Evolutionary conservation across 2,113 vertebrate species (phyloP), one percentile per base, ranked within the genome.

Genomic region (Pavo muticus): DNA sequence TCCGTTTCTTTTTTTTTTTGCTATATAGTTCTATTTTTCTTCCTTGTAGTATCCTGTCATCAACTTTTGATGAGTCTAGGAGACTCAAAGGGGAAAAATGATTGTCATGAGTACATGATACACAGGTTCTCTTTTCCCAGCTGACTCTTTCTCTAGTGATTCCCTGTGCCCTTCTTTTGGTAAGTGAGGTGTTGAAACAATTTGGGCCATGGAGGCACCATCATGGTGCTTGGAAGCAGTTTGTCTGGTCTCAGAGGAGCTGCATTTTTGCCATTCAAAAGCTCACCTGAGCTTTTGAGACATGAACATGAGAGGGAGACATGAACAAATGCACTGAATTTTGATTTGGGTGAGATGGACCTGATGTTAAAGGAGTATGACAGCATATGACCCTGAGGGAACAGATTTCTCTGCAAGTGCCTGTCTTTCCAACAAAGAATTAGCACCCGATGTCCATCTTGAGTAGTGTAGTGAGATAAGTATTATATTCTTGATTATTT

Each of bases 231-330:
- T 57, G 40, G 9, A 2, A 2, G n/a, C 25, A 45, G 4, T 69
- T 88, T 73, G 4, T 69, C 85, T 73, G 44, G 19, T 52, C 24
- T 27, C 29, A 56, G 10, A 60, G 4, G 4, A 87, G 5, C 12
- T 45, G 39, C 9, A 13, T 3, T 25, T 15, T 0, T 63, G 8
- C 6, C 52, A 17, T 27, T 50, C 65, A 64, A 88, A 95, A 88
- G 45, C 7, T 44, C 64, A 25, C 11, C 48, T 50, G 23, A 50
- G 48, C 48, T 50, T 50, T 12, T 24, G 48, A 50, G 23, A 50
- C 25, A 14, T 0, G 0, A 88, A 2, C 2, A 50, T 20, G 42
- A 71, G 64, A 72, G 19, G 14, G 39, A 61, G 24, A 11, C 67
- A 39, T 39, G 30, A 79, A 11, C 5, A 76, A 78, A 81, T 11